A percentile compares a stretch with the other conserved stretches of the same genome.
phyloP scores from a whole-genome alignment of 2,888 invertebrate genomes.

The Trichopria drosophilae region DNA sequence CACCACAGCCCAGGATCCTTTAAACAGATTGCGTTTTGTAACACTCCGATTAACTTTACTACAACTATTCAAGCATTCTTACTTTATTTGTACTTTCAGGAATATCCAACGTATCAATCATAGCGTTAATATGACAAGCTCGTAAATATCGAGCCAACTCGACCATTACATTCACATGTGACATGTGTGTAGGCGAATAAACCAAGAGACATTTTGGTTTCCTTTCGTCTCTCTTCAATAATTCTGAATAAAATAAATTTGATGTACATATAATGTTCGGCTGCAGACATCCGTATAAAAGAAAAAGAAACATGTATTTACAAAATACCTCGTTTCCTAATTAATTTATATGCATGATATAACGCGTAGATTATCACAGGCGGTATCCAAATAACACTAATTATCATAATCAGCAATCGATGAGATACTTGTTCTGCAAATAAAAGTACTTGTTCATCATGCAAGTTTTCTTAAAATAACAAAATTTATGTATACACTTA shows the following conservation, averaged over 20 bases:
- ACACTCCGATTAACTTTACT: background rate
- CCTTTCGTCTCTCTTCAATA: conserved; percentile 35
- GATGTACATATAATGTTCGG: background rate
- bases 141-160: conserved; percentile 51
- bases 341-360: conserved; percentile 48
- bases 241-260: conserved; percentile 31
- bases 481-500: conserved; percentile 32
- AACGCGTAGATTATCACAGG: conserved; percentile 49
- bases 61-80: conserved; percentile 2
- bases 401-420: conserved; percentile 52
- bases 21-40: conserved; percentile 10
- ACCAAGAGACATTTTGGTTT: conserved; percentile 52
- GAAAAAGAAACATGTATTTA: conserved; percentile 2
- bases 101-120: conserved; percentile 52
- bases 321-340: conserved; percentile 46
- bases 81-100: conserved; percentile 48
- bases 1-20: conserved; percentile 54
- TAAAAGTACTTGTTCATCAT: conserved; percentile 1
- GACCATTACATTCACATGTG: conserved; percentile 50
- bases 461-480: background rate
- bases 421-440: conserved; percentile 43
- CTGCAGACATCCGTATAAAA: too few species aligned
- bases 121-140: conserved; percentile 49
- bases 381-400: conserved; percentile 53
- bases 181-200: conserved; percentile 49